Percentiles rank a stretch among this genome's conserved stretches.
These are phyloP conservation scores for Pionites leucogaster DNA, from an alignment of 2,113 vertebrate species.

Conservation along the genomic window DNA sequence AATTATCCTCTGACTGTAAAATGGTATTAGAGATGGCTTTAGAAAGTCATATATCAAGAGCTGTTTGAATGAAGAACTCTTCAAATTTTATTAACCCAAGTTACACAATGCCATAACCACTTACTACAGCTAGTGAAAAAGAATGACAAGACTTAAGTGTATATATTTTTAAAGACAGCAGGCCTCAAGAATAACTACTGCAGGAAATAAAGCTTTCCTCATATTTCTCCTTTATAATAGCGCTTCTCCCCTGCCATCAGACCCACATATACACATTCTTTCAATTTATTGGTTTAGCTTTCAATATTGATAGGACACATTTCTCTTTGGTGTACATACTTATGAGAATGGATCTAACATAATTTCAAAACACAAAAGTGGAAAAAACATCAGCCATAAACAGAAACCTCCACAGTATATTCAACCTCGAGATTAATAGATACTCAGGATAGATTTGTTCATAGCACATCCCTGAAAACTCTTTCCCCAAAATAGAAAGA, in stretches of 20 bases:
- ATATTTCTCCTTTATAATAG: background rate
- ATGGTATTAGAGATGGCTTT: background rate
- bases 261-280: background rate
- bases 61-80: background rate
- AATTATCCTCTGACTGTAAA: background rate
- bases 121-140: background rate
- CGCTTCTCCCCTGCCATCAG: accelerated
- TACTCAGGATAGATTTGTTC: background rate
- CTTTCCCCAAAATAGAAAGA: background rate
- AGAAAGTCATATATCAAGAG: background rate
- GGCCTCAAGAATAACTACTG: background rate
- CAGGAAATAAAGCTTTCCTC: background rate
- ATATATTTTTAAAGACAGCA: background rate
- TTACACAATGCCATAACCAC: background rate
- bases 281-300: background rate
- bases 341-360: background rate
- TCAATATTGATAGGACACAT: background rate
- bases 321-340: background rate
- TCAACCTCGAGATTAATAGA: background rate
- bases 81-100: background rate
- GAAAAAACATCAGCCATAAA: background rate
- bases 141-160: background rate
- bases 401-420: background rate
- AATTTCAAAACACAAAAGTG: background rate
- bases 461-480: background rate